phyloP scores from a whole-genome alignment of 1,140 invertebrate species.

The Drosophila bocqueti region DNA sequence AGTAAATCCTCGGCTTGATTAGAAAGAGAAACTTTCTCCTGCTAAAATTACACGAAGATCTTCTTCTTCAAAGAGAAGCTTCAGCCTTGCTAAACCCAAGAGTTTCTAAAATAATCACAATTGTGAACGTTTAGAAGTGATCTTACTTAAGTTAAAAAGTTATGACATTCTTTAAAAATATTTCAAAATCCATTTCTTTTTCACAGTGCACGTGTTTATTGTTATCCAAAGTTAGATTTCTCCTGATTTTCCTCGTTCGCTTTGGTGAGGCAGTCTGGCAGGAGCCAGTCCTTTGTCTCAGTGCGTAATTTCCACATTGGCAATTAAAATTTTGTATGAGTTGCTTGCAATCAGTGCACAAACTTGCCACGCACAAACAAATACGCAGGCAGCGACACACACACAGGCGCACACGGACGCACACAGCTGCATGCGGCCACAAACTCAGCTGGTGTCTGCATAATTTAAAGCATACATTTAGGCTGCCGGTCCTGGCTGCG shows the following conservation, averaged over 20 bases:
- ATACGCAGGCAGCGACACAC: slow-evolving; percentile 30
- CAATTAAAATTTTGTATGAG: slow-evolving; percentile 84
- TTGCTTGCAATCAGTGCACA: slow-evolving; percentile 79
- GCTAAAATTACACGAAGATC: not conserved
- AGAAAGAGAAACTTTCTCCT: not conserved
- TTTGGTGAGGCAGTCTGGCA: slow-evolving; percentile 16
- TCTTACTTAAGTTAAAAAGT: no score
- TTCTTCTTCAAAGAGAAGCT: not conserved
- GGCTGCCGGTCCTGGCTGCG: slow-evolving; percentile 69
- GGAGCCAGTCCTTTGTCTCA: slow-evolving; percentile 39
- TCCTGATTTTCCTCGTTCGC: slow-evolving; percentile 9
- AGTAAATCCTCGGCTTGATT: not conserved
- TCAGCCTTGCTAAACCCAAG: not conserved
- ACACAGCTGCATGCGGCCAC: slow-evolving; percentile 49
- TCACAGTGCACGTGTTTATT: slow-evolving; percentile 28
- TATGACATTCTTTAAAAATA: not conserved
- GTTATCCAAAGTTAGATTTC: slow-evolving; percentile 66
- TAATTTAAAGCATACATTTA: slow-evolving; percentile 84
- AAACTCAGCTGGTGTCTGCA: slow-evolving; percentile 83
- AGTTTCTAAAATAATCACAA: no score
- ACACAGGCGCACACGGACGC: slow-evolving; percentile 27
- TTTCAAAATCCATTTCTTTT: not conserved
- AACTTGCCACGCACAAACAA: slow-evolving; percentile 67
- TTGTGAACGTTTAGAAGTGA: no score
- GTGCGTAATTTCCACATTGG: slow-evolving; percentile 80